phyloP scores from a whole-genome alignment of 1,140 invertebrate genomes.

The Sipha flava region DNA sequence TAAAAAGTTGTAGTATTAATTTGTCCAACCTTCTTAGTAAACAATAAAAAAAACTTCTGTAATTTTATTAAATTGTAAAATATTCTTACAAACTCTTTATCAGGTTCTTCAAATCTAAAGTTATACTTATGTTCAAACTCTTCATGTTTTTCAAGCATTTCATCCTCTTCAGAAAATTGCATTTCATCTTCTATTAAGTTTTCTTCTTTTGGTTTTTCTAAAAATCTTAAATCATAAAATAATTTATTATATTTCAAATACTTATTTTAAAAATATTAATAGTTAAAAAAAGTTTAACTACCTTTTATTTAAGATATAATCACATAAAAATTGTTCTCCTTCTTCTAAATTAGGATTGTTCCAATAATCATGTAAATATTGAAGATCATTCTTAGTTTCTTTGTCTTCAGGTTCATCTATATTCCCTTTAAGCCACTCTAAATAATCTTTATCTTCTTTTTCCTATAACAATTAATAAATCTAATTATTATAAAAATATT shows the following conservation, averaged over 20 bases:
- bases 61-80: background rate
- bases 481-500: background rate
- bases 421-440: constrained; percentile 74
- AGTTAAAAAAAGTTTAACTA: constrained; percentile 47
- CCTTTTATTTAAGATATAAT: constrained; percentile 85
- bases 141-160: constrained; percentile 60
- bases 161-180: constrained; percentile 68
- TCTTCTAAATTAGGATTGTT: constrained; percentile 67
- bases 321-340: constrained; percentile 79
- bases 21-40: too few relatives aligned
- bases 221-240: constrained; percentile 41
- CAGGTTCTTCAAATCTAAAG: constrained; percentile 93
- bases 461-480: constrained; percentile 38
- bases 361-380: constrained; percentile 77
- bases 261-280: background rate
- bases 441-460: constrained; percentile 62
- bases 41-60: constrained; percentile 36
- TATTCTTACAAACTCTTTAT: constrained; percentile 69
- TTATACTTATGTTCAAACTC: constrained; percentile 93
- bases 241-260: background rate
- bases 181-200: constrained; percentile 53
- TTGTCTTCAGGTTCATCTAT: constrained; percentile 55
- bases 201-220: constrained; percentile 57
- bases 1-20: too few relatives aligned
- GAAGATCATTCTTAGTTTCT: constrained; percentile 55